Percentiles rank a stretch among this genome's conserved stretches.
Conservation (phyloP, 2,113 vertebrate species). For the Perccottus glenii region DNA sequence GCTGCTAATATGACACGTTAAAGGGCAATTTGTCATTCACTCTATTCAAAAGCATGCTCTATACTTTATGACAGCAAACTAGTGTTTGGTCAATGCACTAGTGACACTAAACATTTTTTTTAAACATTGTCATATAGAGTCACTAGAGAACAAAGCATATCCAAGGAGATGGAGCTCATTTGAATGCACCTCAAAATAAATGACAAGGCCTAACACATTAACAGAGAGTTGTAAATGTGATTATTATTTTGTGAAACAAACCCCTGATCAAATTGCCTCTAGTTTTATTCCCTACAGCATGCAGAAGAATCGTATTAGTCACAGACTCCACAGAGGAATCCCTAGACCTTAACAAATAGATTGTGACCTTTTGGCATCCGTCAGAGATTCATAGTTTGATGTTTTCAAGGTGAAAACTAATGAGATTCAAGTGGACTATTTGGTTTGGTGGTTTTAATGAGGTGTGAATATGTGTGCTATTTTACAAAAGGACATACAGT, state of each 20-base stretch:
- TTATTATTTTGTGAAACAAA: conserved; percentile 55
- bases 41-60: conserved; percentile 16
- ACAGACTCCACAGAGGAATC: conserved; percentile 35
- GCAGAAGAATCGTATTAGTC: conserved; percentile 53
- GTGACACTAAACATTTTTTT: too few species aligned
- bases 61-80: background rate
- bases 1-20: conserved; percentile 6
- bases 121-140: background rate
- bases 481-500: background rate
- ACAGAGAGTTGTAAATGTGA: conserved; percentile 46
- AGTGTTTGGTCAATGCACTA: too few species aligned
- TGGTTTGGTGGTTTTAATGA: conserved; percentile 31
- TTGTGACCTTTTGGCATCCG: conserved; percentile 45
- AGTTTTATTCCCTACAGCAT: conserved; percentile 31
- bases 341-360: conserved; percentile 42
- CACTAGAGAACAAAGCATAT: background rate
- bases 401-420: conserved; percentile 55
- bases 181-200: conserved; percentile 24
- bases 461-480: background rate
- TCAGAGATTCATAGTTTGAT: conserved; percentile 36
- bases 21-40: background rate
- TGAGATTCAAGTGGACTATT: conserved; percentile 38
- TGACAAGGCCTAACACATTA: conserved; percentile 2
- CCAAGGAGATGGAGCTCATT: conserved; percentile 16
- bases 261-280: conserved; percentile 59